phyloP scores from a whole-genome alignment of 2,797 vertebrate species.

The Chaetodon trifasciatus region DNA sequence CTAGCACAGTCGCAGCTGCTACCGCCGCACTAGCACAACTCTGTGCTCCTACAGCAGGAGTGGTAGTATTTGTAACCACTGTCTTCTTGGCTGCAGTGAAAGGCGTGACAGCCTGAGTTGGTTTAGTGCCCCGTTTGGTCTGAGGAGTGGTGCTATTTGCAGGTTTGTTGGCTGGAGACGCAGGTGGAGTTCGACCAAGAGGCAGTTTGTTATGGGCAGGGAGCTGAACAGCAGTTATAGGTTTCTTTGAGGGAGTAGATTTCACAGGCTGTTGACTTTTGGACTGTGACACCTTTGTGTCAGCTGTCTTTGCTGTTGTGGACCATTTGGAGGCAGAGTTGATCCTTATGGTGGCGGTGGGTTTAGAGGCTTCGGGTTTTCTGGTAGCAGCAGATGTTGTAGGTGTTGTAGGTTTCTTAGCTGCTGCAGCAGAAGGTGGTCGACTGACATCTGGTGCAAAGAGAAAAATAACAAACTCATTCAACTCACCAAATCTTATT shows the following conservation, averaged over 20 bases:
- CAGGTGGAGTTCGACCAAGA: conserved; percentile 56
- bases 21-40: background rate
- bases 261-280: conserved; percentile 70
- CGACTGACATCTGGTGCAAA: conserved; percentile 78
- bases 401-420: conserved; percentile 72
- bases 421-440: conserved; percentile 51
- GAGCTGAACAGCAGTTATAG: conserved; percentile 42
- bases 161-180: conserved; percentile 66
- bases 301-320: conserved; percentile 45
- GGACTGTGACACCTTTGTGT: conserved; percentile 58
- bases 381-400: conserved; percentile 62
- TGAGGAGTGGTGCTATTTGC: conserved; percentile 36
- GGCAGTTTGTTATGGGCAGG: conserved; percentile 41
- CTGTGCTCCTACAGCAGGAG: conserved; percentile 2
- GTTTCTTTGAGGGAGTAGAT: conserved; percentile 65
- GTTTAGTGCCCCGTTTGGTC: conserved; percentile 71
- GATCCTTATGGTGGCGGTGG: conserved; percentile 40
- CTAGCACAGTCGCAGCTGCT: background rate
- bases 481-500: background rate
- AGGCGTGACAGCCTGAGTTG: conserved; percentile 77
- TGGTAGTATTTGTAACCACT: conserved; percentile 9
- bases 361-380: conserved; percentile 76
- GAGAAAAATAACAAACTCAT: conserved; percentile 11
- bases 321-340: conserved; percentile 64
- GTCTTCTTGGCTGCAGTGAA: conserved; percentile 59